Conservation (phyloP, 1,140 invertebrate species). For the Eueides isabella region DNA sequence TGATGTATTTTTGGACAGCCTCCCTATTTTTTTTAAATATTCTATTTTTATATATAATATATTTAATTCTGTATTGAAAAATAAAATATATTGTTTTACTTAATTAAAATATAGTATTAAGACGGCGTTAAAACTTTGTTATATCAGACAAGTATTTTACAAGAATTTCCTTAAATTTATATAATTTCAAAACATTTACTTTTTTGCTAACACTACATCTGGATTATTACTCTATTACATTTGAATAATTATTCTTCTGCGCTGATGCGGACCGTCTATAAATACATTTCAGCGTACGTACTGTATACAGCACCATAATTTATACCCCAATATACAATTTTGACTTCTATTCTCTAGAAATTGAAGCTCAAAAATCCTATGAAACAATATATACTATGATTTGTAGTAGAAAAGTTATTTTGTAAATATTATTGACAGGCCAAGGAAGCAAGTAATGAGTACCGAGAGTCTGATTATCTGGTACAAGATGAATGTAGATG, state of each 20-base stretch:
- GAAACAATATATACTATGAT: slow-evolving; percentile 14
- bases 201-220: slow-evolving; percentile 28
- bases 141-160: no score
- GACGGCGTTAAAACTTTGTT: no score
- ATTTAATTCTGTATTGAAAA: no score
- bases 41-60: no score
- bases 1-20: no score
- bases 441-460: slow-evolving; percentile 36
- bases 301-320: slow-evolving; percentile 16
- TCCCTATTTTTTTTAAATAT: no score
- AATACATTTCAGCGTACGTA: slow-evolving; percentile 50
- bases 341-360: not conserved
- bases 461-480: slow-evolving; percentile 32
- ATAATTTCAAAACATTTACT: not conserved
- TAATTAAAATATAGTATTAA: no score
- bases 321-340: slow-evolving; percentile 7
- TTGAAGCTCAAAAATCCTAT: slow-evolving; percentile 7
- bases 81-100: no score
- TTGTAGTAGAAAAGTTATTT: slow-evolving; percentile 27
- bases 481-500: slow-evolving; percentile 25
- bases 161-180: no score
- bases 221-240: slow-evolving; percentile 64
- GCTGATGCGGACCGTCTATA: slow-evolving; percentile 57
- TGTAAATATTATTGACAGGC: slow-evolving; percentile 39
- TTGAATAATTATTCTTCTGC: slow-evolving; percentile 66